phyloP scores from a whole-genome alignment of 2,888 invertebrate genomes.

The Liopterus haemorrhoidalis region DNA sequence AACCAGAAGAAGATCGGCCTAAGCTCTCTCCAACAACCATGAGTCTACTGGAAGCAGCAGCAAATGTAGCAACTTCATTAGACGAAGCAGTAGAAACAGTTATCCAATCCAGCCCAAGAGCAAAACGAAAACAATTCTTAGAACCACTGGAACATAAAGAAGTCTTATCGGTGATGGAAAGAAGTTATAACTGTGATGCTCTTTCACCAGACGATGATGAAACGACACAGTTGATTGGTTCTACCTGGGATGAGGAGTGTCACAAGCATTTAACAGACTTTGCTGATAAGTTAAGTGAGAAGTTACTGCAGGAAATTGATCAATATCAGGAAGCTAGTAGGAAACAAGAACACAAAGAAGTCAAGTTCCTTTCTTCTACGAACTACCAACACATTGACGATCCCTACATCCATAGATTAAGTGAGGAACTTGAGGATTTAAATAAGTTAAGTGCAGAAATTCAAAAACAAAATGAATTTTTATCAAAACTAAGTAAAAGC shows the following conservation, averaged over 20 bases:
- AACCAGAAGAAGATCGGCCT: conserved; percentile 15
- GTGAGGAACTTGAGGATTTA: conserved; percentile 53
- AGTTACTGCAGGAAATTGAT: conserved; percentile 71
- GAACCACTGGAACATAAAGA: conserved; percentile 49
- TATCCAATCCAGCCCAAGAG: conserved; percentile 57
- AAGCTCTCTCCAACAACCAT: conserved; percentile 42
- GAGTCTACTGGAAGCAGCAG: conserved; percentile 59
- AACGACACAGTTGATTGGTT: too few species aligned
- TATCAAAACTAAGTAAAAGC: conserved; percentile 52
- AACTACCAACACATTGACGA: conserved; percentile 55
- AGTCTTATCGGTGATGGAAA: conserved; percentile 40
- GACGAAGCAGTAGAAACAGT: conserved; percentile 65
- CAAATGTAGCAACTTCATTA: conserved; percentile 58
- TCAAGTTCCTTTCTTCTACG: conserved; percentile 47
- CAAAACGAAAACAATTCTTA: conserved; percentile 48
- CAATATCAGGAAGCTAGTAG: conserved; percentile 50
- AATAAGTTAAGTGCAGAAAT: conserved; percentile 55
- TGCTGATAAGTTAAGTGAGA: conserved; percentile 76
- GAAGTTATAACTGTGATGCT: conserved; percentile 25
- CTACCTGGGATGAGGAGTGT: conserved; percentile 58
- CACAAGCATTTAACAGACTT: conserved; percentile 69
- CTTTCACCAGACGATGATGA: conserved; percentile 23
- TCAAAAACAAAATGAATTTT: conserved; percentile 55
- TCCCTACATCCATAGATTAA: conserved; percentile 55
- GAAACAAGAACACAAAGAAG: conserved; percentile 46